Base-by-base conservation (phyloP, 2,113 vertebrate genomes). In the Pycnonotus jocosus region DNA sequence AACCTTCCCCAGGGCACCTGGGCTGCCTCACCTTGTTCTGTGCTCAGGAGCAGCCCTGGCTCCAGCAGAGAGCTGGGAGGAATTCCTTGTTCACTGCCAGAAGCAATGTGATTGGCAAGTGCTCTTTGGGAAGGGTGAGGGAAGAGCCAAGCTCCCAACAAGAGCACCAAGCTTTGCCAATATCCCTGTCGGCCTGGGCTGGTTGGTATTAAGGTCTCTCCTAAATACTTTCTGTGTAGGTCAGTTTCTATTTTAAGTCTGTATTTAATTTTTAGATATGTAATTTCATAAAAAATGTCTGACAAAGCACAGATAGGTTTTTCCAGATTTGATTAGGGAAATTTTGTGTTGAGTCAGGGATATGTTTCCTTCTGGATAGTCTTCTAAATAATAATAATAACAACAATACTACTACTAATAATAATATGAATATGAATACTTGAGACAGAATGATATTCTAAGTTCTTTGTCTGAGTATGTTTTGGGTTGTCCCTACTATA, bases 91-190 rank as follows among this genome's bases (percentile, higher is more conserved):
- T 3, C 17, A 8, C 12, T 5, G 58, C 58, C 50, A 73, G 81
- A 7, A 72, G 40, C 33, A 78, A 35, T 1, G 3, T 0, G 0
- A 42, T 57, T 65, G 70, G 37, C 54, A 23, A 57, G n/a, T 2
- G 54, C 54, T 50, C 0, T 37, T 71, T 57, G 81, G 60, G 22
- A 57, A 24, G 50, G 54, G 50, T n/a, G 51, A 78, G 77, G 1
- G 7, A 48, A 40, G 69, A 81, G 62, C 40, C 58, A 45, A 76
- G 3, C 50, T 45, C 79, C 31, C 68, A 35, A 77, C 62, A 51
- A 48, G n/a, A 70, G 72, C 40, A 9, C 56, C 4, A 33, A 56
- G 62, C 76, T 60, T 37, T 82, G 92, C 87, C 50, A 72, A 35
- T 17, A 30, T 21, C 62, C 23, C 22, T 9, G 1, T 25, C 24